Evolutionary conservation across 1,140 invertebrate species (phyloP).

Genomic region (Piezodorus guildinii): DNA sequence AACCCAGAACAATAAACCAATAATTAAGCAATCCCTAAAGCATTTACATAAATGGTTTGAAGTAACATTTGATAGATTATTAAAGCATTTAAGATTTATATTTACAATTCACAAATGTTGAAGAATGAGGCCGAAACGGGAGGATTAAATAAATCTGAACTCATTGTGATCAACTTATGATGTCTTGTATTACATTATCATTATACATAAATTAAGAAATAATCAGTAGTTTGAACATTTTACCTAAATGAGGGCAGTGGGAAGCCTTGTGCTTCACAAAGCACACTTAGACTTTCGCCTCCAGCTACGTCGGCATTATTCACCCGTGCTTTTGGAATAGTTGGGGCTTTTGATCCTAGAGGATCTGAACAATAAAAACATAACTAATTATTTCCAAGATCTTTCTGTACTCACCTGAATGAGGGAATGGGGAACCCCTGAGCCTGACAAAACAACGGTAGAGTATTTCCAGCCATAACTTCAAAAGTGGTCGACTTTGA

Average conservation of each 20-base stretch:
- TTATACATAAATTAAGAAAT: too few relatives aligned
- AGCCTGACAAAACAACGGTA: slow-evolving; percentile 37
- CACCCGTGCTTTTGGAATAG: slow-evolving; percentile 35
- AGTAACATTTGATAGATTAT: too few relatives aligned
- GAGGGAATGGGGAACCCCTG: slow-evolving; percentile 48
- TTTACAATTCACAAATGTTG: too few relatives aligned
- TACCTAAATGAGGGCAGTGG: slow-evolving; percentile 50
- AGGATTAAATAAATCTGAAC: too few relatives aligned
- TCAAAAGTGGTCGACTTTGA: slow-evolving; percentile 25
- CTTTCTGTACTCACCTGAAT: slow-evolving; percentile 44
- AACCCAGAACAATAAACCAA: too few relatives aligned
- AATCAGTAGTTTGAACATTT: background rate
- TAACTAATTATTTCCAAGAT: too few relatives aligned
- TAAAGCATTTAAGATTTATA: too few relatives aligned
- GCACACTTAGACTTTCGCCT: slow-evolving; percentile 45
- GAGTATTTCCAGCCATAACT: slow-evolving; percentile 28
- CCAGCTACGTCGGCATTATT: slow-evolving; percentile 39
- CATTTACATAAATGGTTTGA: too few relatives aligned
- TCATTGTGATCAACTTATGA: too few relatives aligned
- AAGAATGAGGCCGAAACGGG: too few relatives aligned
- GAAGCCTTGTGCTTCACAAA: slow-evolving; percentile 56
- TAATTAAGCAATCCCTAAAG: too few relatives aligned
- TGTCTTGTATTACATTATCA: too few relatives aligned
- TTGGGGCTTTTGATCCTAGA: slow-evolving; percentile 41
- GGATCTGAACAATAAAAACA: slow-evolving; percentile 36